Evolutionary conservation across 2,797 vertebrate species (phyloP).

Genomic region (Melanotaenia boesemani): DNA sequence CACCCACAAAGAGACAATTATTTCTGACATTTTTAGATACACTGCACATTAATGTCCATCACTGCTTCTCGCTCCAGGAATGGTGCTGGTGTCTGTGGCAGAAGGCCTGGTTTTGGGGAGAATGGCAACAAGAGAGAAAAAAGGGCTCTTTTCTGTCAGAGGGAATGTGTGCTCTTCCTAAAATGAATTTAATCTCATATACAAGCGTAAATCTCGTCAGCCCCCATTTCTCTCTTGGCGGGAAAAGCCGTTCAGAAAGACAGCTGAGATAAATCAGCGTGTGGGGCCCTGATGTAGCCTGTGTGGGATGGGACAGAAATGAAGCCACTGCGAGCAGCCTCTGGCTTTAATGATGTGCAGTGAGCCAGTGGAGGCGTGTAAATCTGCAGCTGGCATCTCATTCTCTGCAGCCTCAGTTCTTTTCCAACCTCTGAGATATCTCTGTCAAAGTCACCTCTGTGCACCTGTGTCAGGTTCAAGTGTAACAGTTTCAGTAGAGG

Average conservation of each 20-base stretch:
- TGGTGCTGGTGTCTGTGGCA: slow-evolving; percentile 11
- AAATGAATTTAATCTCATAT: slow-evolving; percentile 80
- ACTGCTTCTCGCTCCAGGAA: slow-evolving; percentile 53
- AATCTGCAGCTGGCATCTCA: slow-evolving; percentile 79
- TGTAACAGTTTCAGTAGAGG: slow-evolving; percentile 37
- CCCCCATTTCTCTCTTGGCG: slow-evolving; percentile 73
- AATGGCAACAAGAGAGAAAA: slow-evolving; percentile 43
- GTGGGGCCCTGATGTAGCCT: slow-evolving; percentile 67
- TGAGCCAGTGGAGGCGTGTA: slow-evolving; percentile 77
- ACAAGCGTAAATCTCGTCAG: slow-evolving; percentile 75
- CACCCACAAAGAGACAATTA: slow-evolving; percentile 28
- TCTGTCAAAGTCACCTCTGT: slow-evolving; percentile 75
- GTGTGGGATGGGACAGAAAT: slow-evolving; percentile 78
- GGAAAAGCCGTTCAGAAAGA: slow-evolving; percentile 77
- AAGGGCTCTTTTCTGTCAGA: slow-evolving; percentile 57
- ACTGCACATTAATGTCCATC: slow-evolving; percentile 68
- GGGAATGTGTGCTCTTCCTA: slow-evolving; percentile 72
- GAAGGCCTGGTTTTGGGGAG: slow-evolving; percentile 20
- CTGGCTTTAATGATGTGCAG: slow-evolving; percentile 83
- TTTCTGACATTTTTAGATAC: slow-evolving; percentile 65
- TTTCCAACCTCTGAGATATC: slow-evolving; percentile 61
- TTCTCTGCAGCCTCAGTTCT: slow-evolving; percentile 67
- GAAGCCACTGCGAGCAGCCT: slow-evolving; percentile 73
- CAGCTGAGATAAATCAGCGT: slow-evolving; percentile 83
- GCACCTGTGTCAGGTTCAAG: slow-evolving; percentile 59